Percentiles rank a stretch among this genome's conserved stretches.
Evolutionary conservation across 2,888 invertebrate species (phyloP).

Genomic region (Cephalotes varians): DNA sequence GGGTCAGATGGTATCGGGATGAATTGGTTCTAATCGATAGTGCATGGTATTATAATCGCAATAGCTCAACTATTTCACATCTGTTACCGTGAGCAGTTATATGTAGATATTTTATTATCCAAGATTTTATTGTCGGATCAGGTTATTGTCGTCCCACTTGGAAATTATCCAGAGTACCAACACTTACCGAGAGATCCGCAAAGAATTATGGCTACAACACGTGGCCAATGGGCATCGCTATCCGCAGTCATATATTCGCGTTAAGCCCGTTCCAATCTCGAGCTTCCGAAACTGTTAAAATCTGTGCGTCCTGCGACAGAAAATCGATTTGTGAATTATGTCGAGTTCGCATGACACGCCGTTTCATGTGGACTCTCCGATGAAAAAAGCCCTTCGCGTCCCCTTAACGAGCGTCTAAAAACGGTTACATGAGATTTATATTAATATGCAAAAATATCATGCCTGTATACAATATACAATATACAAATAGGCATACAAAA

Average conservation of each 20-base stretch:
- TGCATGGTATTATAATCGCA: conserved; percentile 29
- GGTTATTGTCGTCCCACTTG: conserved; percentile 72
- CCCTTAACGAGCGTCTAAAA: background rate
- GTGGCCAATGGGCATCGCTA: conserved; percentile 61
- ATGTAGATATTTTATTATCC: conserved; percentile 55
- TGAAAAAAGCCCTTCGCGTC: background rate
- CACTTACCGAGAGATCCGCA: conserved; percentile 48
- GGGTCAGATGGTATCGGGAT: conserved; percentile 25
- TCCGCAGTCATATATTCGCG: conserved; percentile 55
- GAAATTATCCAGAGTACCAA: conserved; percentile 71
- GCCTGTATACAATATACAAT: background rate
- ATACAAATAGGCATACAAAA: background rate
- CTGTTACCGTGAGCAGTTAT: background rate
- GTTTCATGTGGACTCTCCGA: background rate
- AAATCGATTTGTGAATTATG: conserved; percentile 41
- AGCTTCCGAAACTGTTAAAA: conserved; percentile 31
- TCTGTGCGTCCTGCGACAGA: conserved; percentile 14
- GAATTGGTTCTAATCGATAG: background rate
- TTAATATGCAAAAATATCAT: background rate
- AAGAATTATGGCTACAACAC: conserved; percentile 56
- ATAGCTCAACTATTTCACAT: conserved; percentile 31
- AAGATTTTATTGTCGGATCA: conserved; percentile 61
- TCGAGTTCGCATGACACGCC: background rate
- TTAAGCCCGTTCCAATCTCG: conserved; percentile 35
- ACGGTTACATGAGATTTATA: background rate